Evolutionary conservation across 2,113 vertebrate species (phyloP).

Genomic region (Rhea pennata): DNA sequence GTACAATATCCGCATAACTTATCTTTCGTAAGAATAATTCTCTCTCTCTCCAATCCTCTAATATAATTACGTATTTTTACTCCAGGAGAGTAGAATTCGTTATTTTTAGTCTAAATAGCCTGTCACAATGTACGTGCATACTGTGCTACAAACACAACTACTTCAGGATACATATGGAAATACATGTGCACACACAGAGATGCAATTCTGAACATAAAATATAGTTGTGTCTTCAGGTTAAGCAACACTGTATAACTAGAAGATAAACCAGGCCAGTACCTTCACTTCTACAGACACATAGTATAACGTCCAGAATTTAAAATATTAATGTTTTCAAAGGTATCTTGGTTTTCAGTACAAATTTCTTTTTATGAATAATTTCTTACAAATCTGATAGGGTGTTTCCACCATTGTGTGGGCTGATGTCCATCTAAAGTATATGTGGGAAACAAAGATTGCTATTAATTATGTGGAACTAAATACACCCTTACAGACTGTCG

Average conservation of each 20-base stretch:
- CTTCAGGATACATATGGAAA: neutral
- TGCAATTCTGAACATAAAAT: neutral
- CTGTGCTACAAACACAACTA: neutral
- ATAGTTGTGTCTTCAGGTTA: neutral
- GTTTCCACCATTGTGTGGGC: neutral
- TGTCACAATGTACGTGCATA: neutral
- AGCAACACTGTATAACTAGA: neutral
- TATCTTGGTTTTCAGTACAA: neutral
- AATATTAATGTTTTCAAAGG: neutral
- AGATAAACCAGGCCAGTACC: neutral
- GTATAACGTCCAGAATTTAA: neutral
- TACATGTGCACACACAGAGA: neutral
- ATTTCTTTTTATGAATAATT: neutral
- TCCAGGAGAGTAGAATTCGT: neutral
- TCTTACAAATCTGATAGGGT: neutral
- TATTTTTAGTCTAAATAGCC: neutral
- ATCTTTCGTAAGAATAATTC: neutral
- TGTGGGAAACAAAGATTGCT: constrained; percentile 1
- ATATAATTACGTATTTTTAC: neutral
- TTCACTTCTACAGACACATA: neutral
- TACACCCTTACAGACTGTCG: neutral
- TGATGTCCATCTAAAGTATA: neutral
- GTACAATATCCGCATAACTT: neutral
- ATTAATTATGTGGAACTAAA: neutral
- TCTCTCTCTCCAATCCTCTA: neutral